Evolutionary conservation across 2,888 invertebrate genomes (phyloP).

Genomic region (Cenopis cana): DNA sequence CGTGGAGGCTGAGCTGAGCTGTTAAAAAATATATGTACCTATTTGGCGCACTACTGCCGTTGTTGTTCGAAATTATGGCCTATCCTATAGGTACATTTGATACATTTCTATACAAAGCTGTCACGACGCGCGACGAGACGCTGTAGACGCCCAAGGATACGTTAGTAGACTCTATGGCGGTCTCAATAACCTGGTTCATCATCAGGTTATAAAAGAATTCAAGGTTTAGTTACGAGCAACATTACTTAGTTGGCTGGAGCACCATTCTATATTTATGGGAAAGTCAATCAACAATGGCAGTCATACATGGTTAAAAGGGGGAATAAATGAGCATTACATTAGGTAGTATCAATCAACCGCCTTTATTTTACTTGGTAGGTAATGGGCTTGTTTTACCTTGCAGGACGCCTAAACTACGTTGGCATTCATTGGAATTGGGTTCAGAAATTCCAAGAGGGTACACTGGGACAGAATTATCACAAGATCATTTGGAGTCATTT

Average conservation of each 20-base stretch:
- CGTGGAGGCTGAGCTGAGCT: too few relatives aligned
- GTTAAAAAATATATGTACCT: too few relatives aligned
- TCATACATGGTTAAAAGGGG: not conserved
- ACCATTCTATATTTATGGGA: not conserved
- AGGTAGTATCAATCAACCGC: not conserved
- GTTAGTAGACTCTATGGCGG: not conserved
- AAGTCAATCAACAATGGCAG: not conserved
- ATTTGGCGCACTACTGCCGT: not conserved
- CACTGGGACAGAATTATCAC: not conserved
- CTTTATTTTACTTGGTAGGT: not conserved
- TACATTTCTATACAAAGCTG: not conserved
- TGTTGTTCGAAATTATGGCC: not conserved
- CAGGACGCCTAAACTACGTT: slow-evolving; percentile 16
- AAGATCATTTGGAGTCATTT: not conserved
- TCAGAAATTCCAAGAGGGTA: not conserved
- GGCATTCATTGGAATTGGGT: slow-evolving; percentile 11
- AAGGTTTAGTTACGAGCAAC: slow-evolving; percentile 1
- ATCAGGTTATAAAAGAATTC: not conserved
- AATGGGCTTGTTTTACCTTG: not conserved
- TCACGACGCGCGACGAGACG: not conserved
- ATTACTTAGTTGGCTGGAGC: not conserved
- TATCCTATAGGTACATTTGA: too few relatives aligned
- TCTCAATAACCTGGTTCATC: not conserved
- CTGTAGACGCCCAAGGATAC: not conserved
- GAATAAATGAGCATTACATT: not conserved